Percentiles rank a stretch among this genome's conserved stretches.
These are phyloP conservation scores for Centruroides vittatus DNA, from an alignment of 1,140 invertebrate species.

Conservation along the genomic window DNA sequence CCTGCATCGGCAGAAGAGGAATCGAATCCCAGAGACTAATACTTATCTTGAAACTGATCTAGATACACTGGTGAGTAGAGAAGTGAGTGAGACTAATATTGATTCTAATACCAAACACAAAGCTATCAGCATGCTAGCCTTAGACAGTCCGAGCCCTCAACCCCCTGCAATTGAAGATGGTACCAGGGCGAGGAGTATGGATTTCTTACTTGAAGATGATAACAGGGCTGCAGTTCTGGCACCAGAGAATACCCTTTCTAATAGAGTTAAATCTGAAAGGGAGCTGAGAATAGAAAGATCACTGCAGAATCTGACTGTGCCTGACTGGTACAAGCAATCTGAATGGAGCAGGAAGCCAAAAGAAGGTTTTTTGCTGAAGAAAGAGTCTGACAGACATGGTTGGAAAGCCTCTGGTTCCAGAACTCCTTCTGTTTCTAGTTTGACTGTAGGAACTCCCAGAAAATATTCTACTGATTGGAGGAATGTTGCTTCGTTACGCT, in stretches of 20 bases:
- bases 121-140: not conserved
- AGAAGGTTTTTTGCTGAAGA: slow-evolving; percentile 24
- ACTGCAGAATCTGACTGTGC: slow-evolving; percentile 78
- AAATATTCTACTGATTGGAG: slow-evolving; percentile 16
- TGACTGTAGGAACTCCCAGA: slow-evolving; percentile 24
- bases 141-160: not conserved
- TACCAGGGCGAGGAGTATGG: slow-evolving; percentile 67
- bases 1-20: slow-evolving; percentile 1
- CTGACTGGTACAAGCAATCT: slow-evolving; percentile 86
- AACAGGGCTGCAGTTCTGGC: slow-evolving; percentile 67
- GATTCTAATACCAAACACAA: not conserved
- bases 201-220: slow-evolving; percentile 80
- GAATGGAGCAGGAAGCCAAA: slow-evolving; percentile 16
- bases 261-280: slow-evolving; percentile 51
- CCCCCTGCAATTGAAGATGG: slow-evolving; percentile 1
- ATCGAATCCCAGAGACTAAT: not conserved
- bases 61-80: slow-evolving; percentile 36
- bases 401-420: slow-evolving; percentile 27
- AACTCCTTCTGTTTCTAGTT: slow-evolving; percentile 56
- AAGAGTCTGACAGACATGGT: not conserved
- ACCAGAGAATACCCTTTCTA: slow-evolving; percentile 78
- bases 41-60: slow-evolving; percentile 73
- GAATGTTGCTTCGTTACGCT: slow-evolving; percentile 11
- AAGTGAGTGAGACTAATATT: too few relatives aligned
- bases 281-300: slow-evolving; percentile 82